phyloP scores from a whole-genome alignment of 2,113 vertebrate genomes.

The Pica pica region DNA sequence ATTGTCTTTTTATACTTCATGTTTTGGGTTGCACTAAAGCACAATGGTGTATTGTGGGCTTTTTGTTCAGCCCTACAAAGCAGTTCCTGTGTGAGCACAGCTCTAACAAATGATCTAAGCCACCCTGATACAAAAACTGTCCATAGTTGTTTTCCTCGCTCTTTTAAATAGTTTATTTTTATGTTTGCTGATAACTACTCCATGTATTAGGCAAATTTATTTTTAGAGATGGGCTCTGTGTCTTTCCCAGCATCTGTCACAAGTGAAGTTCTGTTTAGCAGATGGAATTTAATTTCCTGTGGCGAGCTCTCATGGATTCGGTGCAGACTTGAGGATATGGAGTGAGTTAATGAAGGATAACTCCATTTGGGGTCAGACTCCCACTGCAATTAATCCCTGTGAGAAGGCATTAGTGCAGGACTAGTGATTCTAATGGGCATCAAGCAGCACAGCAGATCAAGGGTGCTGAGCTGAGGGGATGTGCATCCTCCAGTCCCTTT shows the following conservation, averaged over 20 bases:
- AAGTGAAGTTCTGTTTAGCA: not conserved
- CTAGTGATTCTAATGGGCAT: not conserved
- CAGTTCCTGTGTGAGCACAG: conserved; percentile 38
- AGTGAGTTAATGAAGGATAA: not conserved
- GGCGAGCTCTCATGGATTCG: not conserved
- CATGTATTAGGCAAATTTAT: not conserved
- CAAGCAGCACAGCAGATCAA: not conserved
- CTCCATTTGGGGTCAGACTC: not conserved
- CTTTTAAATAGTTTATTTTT: conserved; percentile 34
- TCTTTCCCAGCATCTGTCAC: not conserved
- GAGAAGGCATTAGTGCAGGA: not conserved
- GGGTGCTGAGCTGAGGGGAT: not conserved
- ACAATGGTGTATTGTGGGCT: conserved; percentile 58
- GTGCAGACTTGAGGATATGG: not conserved
- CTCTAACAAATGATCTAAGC: conserved; percentile 33
- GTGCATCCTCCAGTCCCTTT: not conserved
- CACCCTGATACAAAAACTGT: not conserved
- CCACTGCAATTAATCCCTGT: not conserved
- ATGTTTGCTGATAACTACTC: not conserved
- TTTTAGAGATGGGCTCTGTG: not conserved
- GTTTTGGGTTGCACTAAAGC: not conserved
- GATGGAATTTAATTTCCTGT: not conserved
- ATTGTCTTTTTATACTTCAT: conserved; percentile 25
- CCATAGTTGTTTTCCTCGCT: conserved; percentile 4
- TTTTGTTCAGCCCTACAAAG: conserved; percentile 55